Conservation (phyloP, 2,888 invertebrate genomes). For the Antheraea assamensis region DNA sequence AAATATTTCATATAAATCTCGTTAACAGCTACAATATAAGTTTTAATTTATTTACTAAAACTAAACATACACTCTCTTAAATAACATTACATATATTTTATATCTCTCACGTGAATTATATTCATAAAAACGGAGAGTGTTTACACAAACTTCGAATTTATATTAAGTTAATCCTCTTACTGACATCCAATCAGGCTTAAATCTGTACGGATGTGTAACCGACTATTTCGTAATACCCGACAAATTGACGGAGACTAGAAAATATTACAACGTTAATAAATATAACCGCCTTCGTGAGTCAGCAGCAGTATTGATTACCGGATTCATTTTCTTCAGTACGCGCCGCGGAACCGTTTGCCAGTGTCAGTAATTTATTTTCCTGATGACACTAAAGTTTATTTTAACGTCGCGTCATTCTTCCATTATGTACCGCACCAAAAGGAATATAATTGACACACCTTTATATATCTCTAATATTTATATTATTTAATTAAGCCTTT, state of each 20-base stretch:
- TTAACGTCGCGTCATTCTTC: no score
- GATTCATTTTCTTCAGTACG: background rate
- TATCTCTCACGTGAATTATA: constrained; percentile 9
- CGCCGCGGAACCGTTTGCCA: background rate
- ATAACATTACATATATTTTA: background rate
- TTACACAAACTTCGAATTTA: constrained; percentile 10
- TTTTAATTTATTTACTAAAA: background rate
- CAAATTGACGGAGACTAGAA: constrained; percentile 3
- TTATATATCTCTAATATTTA: no score
- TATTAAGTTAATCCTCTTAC: constrained; percentile 9
- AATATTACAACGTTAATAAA: background rate
- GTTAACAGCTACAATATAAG: background rate
- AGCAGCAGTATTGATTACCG: background rate
- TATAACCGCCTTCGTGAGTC: background rate
- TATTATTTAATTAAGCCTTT: no score
- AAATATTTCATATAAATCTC: background rate
- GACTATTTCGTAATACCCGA: constrained; percentile 3
- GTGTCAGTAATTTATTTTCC: background rate
- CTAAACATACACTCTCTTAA: background rate
- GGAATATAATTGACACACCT: no score
- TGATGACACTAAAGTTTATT: no score
- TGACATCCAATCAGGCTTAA: constrained; percentile 13
- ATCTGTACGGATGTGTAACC: background rate
- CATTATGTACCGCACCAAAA: no score
- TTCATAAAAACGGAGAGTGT: background rate